These are phyloP conservation scores for Scyliorhinus canicula DNA, from an alignment of 2,797 vertebrate genomes.

Conservation along the genomic window DNA sequence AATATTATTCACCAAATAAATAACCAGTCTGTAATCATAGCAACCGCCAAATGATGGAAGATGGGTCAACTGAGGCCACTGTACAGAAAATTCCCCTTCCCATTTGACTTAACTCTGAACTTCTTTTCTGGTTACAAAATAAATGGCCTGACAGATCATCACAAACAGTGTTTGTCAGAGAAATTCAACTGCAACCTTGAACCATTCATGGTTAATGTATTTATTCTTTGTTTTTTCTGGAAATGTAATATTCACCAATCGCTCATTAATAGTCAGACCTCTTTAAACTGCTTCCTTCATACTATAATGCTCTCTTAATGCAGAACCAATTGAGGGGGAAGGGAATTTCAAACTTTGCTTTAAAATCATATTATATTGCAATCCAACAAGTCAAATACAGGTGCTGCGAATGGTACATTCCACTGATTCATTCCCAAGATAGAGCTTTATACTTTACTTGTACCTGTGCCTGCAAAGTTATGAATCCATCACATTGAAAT, in stretches of 20 bases:
- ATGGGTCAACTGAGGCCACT: not conserved
- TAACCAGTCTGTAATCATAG: conserved; percentile 22
- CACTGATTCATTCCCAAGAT: not conserved
- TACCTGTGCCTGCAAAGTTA: not conserved
- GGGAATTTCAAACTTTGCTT: not conserved
- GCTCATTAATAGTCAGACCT: not conserved
- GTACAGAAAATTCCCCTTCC: not conserved
- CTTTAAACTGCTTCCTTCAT: not conserved
- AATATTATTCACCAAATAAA: conserved; percentile 27
- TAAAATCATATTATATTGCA: not conserved
- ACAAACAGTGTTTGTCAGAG: not conserved
- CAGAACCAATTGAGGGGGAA: not conserved
- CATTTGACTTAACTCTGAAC: not conserved
- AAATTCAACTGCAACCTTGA: not conserved
- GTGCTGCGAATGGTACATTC: not conserved
- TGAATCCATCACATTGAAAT: not conserved
- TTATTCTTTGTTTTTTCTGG: not conserved
- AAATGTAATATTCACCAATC: not conserved
- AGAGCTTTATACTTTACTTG: not conserved
- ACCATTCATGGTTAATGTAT: not conserved
- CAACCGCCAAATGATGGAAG: not conserved
- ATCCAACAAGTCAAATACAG: not conserved
- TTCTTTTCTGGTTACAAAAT: not conserved
- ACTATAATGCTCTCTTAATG: not conserved
- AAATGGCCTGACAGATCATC: not conserved